phyloP scores from a whole-genome alignment of 2,113 vertebrate genomes.

The Halichoerus grypus region DNA sequence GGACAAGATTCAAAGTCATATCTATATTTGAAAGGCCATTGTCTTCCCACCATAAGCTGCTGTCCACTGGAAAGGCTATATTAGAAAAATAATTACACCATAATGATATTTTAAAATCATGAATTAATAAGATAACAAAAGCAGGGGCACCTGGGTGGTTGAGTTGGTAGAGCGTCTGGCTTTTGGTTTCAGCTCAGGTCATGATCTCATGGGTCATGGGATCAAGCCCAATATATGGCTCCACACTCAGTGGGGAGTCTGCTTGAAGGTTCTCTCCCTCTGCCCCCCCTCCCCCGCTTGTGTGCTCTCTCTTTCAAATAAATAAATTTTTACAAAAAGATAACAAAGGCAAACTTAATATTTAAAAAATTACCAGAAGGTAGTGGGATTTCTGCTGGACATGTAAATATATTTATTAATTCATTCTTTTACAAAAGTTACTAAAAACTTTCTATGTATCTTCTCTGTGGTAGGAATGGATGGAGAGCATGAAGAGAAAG shows the following conservation, averaged over 20 bases:
- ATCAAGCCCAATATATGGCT: background rate
- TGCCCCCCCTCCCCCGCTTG: background rate
- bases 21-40: background rate
- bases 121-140: background rate
- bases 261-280: background rate
- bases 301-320: background rate
- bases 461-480: background rate
- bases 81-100: background rate
- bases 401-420: background rate
- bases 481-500: background rate
- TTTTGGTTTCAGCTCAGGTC: background rate
- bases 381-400: background rate
- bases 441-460: background rate
- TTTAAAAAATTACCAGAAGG: background rate
- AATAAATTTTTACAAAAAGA: background rate
- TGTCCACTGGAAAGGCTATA: background rate
- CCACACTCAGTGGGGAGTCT: background rate
- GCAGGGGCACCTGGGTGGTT: background rate
- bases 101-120: background rate
- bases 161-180: background rate
- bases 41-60: background rate
- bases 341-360: background rate
- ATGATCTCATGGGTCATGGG: background rate
- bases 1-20: background rate
- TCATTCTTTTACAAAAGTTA: background rate